Conservation (phyloP, 2,888 invertebrate species). For the Apodemia hepburni region DNA sequence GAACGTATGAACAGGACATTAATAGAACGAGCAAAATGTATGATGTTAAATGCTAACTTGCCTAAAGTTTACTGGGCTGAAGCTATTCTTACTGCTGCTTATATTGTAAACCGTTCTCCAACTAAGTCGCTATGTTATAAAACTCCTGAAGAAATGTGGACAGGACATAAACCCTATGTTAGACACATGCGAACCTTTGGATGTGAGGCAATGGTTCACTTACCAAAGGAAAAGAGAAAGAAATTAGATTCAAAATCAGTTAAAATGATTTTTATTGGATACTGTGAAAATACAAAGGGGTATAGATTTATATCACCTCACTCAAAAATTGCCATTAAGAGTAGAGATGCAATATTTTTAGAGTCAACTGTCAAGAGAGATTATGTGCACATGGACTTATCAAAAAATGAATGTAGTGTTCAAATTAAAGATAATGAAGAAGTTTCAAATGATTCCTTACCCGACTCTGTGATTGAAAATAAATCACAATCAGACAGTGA, state of each 20-base stretch:
- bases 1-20: not conserved
- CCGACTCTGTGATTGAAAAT: not conserved
- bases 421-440: not conserved
- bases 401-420: not conserved
- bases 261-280: constrained; percentile 44
- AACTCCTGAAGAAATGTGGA: constrained; percentile 36
- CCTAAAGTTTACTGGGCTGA: constrained; percentile 32
- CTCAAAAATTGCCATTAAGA: constrained; percentile 19
- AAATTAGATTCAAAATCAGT: constrained; percentile 38
- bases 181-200: constrained; percentile 44
- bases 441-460: not conserved
- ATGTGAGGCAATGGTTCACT: constrained; percentile 33
- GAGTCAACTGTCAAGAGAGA: constrained; percentile 24
- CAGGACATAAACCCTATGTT: constrained; percentile 39
- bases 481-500: not conserved
- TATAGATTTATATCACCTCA: constrained; percentile 33
- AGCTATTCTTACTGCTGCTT: constrained; percentile 28
- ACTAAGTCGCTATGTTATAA: constrained; percentile 27
- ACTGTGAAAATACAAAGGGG: constrained; percentile 40
- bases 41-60: constrained; percentile 29
- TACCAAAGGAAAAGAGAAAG: constrained; percentile 30
- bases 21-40: constrained; percentile 24
- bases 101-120: constrained; percentile 28
- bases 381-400: constrained; percentile 20
- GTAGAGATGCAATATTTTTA: constrained; percentile 25